Conservation (phyloP, 2,888 invertebrate genomes). For the Sclerodermus sp. region DNA sequence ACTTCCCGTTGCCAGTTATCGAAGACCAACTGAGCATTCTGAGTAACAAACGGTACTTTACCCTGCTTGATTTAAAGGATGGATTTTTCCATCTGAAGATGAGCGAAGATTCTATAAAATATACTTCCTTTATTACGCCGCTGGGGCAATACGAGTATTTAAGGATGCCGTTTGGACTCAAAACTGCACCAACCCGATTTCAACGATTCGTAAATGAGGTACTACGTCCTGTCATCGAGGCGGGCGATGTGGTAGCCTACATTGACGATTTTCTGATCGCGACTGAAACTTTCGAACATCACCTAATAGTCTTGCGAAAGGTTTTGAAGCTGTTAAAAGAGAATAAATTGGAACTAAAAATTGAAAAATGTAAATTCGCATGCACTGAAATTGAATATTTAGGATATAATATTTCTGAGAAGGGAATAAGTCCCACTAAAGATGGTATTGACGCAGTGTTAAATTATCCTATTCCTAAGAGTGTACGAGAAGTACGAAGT, state of each 20-base stretch:
- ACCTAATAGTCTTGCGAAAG: slow-evolving; percentile 6
- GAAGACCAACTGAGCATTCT: slow-evolving; percentile 14
- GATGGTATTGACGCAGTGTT: slow-evolving; percentile 20
- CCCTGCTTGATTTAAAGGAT: slow-evolving; percentile 14
- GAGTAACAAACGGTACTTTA: slow-evolving; percentile 10
- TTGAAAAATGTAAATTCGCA: slow-evolving; percentile 26
- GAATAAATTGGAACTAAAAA: slow-evolving; percentile 15
- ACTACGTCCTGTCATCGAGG: slow-evolving; percentile 7
- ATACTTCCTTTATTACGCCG: slow-evolving; percentile 19
- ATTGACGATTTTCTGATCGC: slow-evolving; percentile 16
- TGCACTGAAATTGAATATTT: slow-evolving; percentile 20
- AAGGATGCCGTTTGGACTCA: slow-evolving; percentile 18
- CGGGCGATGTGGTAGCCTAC: slow-evolving; percentile 10
- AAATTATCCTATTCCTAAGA: slow-evolving; percentile 24
- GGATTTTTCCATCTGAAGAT: slow-evolving; percentile 18
- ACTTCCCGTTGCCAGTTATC: slow-evolving; percentile 17
- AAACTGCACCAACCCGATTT: slow-evolving; percentile 13
- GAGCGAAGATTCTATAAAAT: slow-evolving; percentile 15
- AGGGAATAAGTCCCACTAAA: slow-evolving; percentile 22
- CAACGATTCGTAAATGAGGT: slow-evolving; percentile 14
- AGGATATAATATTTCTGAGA: slow-evolving; percentile 21
- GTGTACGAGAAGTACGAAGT: slow-evolving; percentile 22
- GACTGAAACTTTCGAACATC: slow-evolving; percentile 12
- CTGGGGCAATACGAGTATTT: slow-evolving; percentile 17
- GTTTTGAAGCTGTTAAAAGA: slow-evolving; percentile 6